Conservation (phyloP, 2,888 invertebrate genomes). For the Euplexia lucipara region DNA sequence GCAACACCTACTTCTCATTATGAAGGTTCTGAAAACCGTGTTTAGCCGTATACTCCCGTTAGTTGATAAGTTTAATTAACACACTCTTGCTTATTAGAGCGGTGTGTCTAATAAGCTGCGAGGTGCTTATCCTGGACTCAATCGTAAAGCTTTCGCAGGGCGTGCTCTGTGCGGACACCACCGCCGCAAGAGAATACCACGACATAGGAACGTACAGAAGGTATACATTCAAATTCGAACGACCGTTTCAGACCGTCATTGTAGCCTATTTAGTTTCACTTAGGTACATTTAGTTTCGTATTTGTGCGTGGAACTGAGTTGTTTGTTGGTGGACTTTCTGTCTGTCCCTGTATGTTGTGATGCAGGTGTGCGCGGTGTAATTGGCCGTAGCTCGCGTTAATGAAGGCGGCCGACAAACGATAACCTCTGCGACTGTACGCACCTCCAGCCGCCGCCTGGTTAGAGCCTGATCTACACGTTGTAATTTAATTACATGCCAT, state of each 20-base stretch:
- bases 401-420: conserved; percentile 39
- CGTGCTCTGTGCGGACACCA: neutral
- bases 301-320: neutral
- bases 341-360: neutral
- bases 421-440: conserved; percentile 41
- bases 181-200: conserved; percentile 6
- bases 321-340: conserved; percentile 10
- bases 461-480: no score
- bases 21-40: neutral
- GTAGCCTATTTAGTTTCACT: neutral
- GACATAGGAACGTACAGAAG: conserved; percentile 4
- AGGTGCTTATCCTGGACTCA: conserved; percentile 33
- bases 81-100: conserved; percentile 38
- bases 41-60: conserved; percentile 5
- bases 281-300: neutral
- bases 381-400: conserved; percentile 34
- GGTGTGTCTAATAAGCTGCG: conserved; percentile 36
- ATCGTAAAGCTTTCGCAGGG: conserved; percentile 30
- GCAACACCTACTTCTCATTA: neutral
- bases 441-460: conserved; percentile 10
- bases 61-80: conserved; percentile 44
- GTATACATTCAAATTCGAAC: no score
- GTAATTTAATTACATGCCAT: no score
- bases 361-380: conserved; percentile 40
- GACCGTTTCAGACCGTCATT: no score